Evolutionary conservation across 2,888 invertebrate species (phyloP).

Genomic region (Drosophila fulvimacula): DNA sequence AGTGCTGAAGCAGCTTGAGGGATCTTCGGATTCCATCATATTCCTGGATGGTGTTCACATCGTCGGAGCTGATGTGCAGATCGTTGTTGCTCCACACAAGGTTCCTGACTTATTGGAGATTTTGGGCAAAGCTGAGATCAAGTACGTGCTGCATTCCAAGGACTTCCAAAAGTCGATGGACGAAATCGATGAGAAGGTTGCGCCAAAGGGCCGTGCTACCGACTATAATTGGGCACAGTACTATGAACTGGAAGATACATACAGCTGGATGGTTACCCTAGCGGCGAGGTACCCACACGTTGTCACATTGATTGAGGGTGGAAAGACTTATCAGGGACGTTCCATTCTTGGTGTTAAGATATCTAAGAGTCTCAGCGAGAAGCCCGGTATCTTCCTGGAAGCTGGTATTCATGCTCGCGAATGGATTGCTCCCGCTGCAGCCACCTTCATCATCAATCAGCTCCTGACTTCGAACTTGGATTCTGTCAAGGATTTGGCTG

Average conservation of each 20-base stretch:
- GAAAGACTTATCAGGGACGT: conserved; percentile 87
- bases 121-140: conserved; percentile 80
- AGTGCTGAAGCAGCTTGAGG: conserved; percentile 85
- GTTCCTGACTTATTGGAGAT: conserved; percentile 75
- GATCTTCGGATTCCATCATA: conserved; percentile 84
- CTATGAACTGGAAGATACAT: conserved; percentile 85
- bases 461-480: conserved; percentile 86
- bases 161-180: conserved; percentile 84
- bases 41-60: conserved; percentile 85
- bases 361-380: conserved; percentile 84
- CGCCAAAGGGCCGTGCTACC: conserved; percentile 49
- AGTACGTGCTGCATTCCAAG: conserved; percentile 84
- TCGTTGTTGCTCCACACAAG: conserved; percentile 84
- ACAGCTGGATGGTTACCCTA: conserved; percentile 87
- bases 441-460: conserved; percentile 88
- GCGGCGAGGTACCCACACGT: conserved; percentile 85
- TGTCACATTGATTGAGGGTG: conserved; percentile 86
- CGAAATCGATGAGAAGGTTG: conserved; percentile 63
- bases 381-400: conserved; percentile 87
- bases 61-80: conserved; percentile 85
- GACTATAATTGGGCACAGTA: conserved; percentile 81
- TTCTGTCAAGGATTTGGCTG: conserved; percentile 85
- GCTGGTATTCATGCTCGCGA: conserved; percentile 90
- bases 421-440: conserved; percentile 89
- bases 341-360: conserved; percentile 87